Evolutionary conservation across 1,140 invertebrate species (phyloP), one percentile per base, ranked within the genome.

Genomic region (Tetragnatha versicolor): DNA sequence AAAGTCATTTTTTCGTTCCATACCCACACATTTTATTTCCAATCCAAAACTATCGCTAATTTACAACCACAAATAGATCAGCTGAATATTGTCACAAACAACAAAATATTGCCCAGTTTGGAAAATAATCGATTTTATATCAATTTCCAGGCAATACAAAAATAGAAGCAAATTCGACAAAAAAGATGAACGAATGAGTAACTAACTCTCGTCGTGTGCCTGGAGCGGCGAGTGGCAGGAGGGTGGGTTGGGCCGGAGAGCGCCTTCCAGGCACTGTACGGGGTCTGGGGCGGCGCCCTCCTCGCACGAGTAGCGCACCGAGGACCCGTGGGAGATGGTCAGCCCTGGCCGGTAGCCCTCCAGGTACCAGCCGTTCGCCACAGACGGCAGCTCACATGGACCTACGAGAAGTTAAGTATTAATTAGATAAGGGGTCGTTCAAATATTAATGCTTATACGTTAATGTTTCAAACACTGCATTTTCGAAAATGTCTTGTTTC

Each of bases 241-340:
- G 20, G 91, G 90, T 17, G 84, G 84, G 51, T 87, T 85, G 0
- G 91, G 90, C 6, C 86, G 88, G 10, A 93, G 86, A 76, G 89
- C 87, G 2, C 92, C 92, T 69, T 93, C 85, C 75, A 91, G 88
- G 81, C 93, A 94, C 69, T 90, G 89, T 7, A 91, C 85, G 5
- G 87, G 86, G 55, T 86, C 86, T 0, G 81, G 78, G 25, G 83
- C 86, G 76, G 88, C 89, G 20, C 90, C 89, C 4, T 85, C 86
- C 47, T 93, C 81, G 72, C 86, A 87, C 9, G 81, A 78, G 72
- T 86, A 87, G 33, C 85, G 83, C n/a, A 87, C 80, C 4, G 81
- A 81, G 7, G 92, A 91, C 0, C 92, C 92, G 83, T 94, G 92
- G 0, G 91, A 91, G 33, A 94, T 93, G 0, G 91, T 93, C 1